Evolutionary conservation across 2,888 invertebrate species (phyloP).

Genomic region (Ennomos quercinarius): DNA sequence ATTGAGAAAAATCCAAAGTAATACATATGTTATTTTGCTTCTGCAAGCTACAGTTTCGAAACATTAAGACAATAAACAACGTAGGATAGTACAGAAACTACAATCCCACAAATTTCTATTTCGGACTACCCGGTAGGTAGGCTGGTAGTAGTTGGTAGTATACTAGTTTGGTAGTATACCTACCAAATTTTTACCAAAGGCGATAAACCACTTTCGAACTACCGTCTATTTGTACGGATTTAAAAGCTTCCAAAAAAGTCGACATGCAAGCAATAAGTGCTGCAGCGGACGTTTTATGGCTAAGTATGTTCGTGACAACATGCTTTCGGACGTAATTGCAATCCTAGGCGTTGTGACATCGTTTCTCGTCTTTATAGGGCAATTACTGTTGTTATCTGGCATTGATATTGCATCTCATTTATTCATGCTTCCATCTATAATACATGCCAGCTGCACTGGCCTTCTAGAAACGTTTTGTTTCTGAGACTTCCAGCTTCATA

Average conservation of each 20-base stretch:
- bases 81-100: slow-evolving; percentile 21
- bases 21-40: too few relatives aligned
- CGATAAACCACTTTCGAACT: slow-evolving; percentile 42
- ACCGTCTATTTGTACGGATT: slow-evolving; percentile 45
- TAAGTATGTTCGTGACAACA: slow-evolving; percentile 70
- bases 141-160: too few relatives aligned
- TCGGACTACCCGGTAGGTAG: slow-evolving; percentile 10
- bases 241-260: slow-evolving; percentile 60
- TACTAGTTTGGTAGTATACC: too few relatives aligned
- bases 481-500: slow-evolving; percentile 53
- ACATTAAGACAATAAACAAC: background rate
- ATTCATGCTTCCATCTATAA: slow-evolving; percentile 70
- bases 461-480: slow-evolving; percentile 53
- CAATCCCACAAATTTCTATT: slow-evolving; percentile 17
- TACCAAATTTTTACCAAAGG: slow-evolving; percentile 26
- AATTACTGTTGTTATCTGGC: slow-evolving; percentile 83
- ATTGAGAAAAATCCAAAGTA: too few relatives aligned
- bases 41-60: too few relatives aligned
- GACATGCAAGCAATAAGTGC: slow-evolving; percentile 69
- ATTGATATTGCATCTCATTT: slow-evolving; percentile 83
- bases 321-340: slow-evolving; percentile 75
- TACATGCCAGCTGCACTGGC: slow-evolving; percentile 68
- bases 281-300: slow-evolving; percentile 68
- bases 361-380: slow-evolving; percentile 81
- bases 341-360: slow-evolving; percentile 79